Evolutionary conservation across 2,888 invertebrate genomes (phyloP), one percentile per base, ranked within the genome.

Genomic region (Yponomeuta sedellus): DNA sequence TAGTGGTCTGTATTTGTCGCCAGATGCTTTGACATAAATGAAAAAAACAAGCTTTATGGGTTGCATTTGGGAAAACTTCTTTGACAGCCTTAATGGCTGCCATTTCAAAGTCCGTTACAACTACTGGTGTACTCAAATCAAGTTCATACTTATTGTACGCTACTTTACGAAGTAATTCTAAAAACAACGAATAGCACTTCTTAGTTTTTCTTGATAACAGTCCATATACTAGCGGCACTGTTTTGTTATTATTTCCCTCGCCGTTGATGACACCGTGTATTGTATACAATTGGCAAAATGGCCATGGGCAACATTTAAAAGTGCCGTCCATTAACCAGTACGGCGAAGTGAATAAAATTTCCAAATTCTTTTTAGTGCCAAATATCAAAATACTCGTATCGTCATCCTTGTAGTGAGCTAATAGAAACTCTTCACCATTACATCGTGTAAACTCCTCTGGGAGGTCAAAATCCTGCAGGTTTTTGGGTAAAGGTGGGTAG

Each of bases 41-140:
- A 34, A 34, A 34, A 34, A 34, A 34, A 34, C 34, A 34, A 34
- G 34, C 34, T 34, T 34, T 34, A 34, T 34, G 34, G 34, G 34
- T 34, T 34, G 34, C 34, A 34, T 34, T 34, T 34, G 34, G 34
- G 34, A 34, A 34, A 34, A 34, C 34, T 67, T 68, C 68, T n/a
- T n/a, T 69, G 2, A 69, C 66, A 11, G 69, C 68, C 12, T 67
- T 69, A 62, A 68, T 67, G 57, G 67, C 68, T 22, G 69, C 67
- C 19, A 28, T 44, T 67, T 69, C 68, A 66, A 69, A 68, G 66
- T 68, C 67, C 11, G 68, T 68, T 10, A 68, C 39, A 34, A 66
- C 66, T n/a, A 68, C 65, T 66, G 58, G 4, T 19, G 61, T 25
- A 25, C 12, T 57, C 28, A 64, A 57, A 57, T 28, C 8, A 20